Percentiles rank a stretch among this genome's conserved stretches.
phyloP scores from a whole-genome alignment of 2,113 vertebrate genomes.

The Phyllopteryx taeniolatus region DNA sequence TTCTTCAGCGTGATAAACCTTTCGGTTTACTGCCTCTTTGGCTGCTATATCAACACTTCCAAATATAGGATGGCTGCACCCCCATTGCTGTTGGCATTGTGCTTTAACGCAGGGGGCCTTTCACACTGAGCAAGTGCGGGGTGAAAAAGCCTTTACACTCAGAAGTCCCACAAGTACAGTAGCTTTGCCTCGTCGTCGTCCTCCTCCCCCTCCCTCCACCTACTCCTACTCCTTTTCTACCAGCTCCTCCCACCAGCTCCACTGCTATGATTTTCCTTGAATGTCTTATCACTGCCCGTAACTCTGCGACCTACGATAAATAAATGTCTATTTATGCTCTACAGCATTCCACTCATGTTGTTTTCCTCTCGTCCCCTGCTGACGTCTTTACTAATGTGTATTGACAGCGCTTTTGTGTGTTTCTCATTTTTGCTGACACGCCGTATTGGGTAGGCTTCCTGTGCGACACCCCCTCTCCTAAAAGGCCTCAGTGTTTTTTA shows the following conservation, averaged over 20 bases:
- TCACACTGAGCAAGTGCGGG: too few relatives aligned
- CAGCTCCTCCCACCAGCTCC: not conserved
- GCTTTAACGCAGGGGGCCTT: too few relatives aligned
- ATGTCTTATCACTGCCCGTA: conserved; percentile 28
- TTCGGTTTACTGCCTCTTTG: too few relatives aligned
- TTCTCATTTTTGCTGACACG: conserved; percentile 61
- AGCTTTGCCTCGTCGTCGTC: conserved; percentile 18
- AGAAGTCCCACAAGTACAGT: conserved; percentile 47
- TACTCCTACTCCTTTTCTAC: not conserved
- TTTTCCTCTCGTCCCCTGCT: conserved; percentile 1
- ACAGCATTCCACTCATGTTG: conserved; percentile 22
- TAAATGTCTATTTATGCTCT: conserved; percentile 46
- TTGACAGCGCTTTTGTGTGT: conserved; percentile 85
- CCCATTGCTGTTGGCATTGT: too few relatives aligned
- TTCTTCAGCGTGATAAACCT: too few relatives aligned
- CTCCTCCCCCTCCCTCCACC: not conserved
- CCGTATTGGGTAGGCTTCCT: conserved; percentile 44
- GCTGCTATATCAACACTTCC: too few relatives aligned
- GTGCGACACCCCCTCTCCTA: conserved; percentile 57
- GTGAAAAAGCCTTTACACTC: conserved; percentile 8
- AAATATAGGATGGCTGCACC: too few relatives aligned
- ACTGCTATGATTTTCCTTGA: conserved; percentile 30
- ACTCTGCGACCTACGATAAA: conserved; percentile 31
- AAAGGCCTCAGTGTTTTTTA: conserved; percentile 85
- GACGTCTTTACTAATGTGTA: conserved; percentile 79